Evolutionary conservation across 2,797 vertebrate species (phyloP).

Genomic region (Syngnathus rostellatus): DNA sequence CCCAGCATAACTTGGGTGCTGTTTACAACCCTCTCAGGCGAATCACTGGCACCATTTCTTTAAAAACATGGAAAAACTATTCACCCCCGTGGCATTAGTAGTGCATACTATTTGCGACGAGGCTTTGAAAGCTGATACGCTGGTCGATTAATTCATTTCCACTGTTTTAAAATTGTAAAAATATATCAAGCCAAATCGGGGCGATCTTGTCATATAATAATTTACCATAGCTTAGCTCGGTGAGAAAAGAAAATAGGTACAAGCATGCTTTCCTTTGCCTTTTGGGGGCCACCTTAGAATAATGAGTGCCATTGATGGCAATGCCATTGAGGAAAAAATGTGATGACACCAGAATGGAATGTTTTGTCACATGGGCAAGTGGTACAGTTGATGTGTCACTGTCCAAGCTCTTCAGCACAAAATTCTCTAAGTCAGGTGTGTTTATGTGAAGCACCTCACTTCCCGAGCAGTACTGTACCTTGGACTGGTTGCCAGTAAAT

Average conservation of each 20-base stretch:
- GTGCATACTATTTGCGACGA: background rate
- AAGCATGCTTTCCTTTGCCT: background rate
- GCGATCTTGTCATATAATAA: background rate
- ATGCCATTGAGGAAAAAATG: background rate
- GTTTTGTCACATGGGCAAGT: background rate
- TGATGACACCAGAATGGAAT: background rate
- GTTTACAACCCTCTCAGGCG: constrained; percentile 46
- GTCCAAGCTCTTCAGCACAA: background rate
- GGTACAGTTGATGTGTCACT: too few relatives aligned
- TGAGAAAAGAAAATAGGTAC: background rate
- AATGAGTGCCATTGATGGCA: background rate
- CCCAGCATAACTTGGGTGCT: constrained; percentile 52
- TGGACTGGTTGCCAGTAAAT: too few relatives aligned
- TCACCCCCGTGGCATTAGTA: background rate
- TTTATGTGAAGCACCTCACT: background rate
- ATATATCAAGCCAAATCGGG: background rate
- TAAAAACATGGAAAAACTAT: constrained; percentile 13
- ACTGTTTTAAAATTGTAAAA: background rate
- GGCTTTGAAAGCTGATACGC: background rate
- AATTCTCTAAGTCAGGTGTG: background rate
- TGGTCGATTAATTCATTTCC: background rate
- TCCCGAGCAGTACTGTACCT: background rate
- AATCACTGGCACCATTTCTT: constrained; percentile 25
- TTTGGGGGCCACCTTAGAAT: background rate
- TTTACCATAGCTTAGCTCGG: background rate